These are phyloP conservation scores for Hipparchia sbordonii DNA, from an alignment of 2,888 invertebrate genomes.

Conservation along the genomic window DNA sequence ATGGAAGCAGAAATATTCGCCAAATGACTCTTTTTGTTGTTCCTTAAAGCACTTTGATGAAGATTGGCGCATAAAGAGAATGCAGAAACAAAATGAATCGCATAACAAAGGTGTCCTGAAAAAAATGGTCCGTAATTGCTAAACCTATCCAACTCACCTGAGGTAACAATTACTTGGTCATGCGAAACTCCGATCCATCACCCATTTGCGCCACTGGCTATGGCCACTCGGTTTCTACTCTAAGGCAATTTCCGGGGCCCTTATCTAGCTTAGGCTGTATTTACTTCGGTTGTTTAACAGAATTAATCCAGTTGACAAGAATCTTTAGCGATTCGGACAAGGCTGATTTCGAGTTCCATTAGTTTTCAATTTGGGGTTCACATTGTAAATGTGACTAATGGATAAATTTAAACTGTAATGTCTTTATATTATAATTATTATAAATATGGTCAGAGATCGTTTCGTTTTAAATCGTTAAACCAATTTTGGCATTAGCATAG, in stretches of 20 bases:
- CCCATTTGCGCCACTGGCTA: slow-evolving; percentile 71
- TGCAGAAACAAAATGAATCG: not conserved
- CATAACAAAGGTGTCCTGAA: slow-evolving; percentile 5
- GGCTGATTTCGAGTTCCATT: slow-evolving; percentile 22
- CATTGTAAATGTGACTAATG: slow-evolving; percentile 7
- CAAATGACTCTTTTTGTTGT: not conserved
- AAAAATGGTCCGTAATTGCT: slow-evolving; percentile 38
- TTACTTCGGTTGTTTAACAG: slow-evolving; percentile 77
- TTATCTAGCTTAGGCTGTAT: slow-evolving; percentile 69
- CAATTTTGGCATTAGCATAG: too few relatives aligned
- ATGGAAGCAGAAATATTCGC: not conserved
- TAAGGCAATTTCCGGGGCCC: slow-evolving; percentile 78
- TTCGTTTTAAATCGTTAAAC: too few relatives aligned
- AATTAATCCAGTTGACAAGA: slow-evolving; percentile 70
- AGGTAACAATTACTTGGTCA: slow-evolving; percentile 80
- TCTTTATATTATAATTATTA: not conserved
- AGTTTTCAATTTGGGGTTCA: slow-evolving; percentile 29
- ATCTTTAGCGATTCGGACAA: slow-evolving; percentile 59
- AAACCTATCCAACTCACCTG: slow-evolving; percentile 50
- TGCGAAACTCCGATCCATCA: slow-evolving; percentile 79
- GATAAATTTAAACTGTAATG: not conserved
- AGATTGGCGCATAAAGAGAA: not conserved
- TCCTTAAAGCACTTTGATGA: not conserved
- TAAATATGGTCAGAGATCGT: not conserved
- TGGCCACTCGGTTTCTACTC: slow-evolving; percentile 72